These are phyloP conservation scores for Echeneis naucrates DNA, from an alignment of 2,797 vertebrate genomes.

Conservation along the genomic window DNA sequence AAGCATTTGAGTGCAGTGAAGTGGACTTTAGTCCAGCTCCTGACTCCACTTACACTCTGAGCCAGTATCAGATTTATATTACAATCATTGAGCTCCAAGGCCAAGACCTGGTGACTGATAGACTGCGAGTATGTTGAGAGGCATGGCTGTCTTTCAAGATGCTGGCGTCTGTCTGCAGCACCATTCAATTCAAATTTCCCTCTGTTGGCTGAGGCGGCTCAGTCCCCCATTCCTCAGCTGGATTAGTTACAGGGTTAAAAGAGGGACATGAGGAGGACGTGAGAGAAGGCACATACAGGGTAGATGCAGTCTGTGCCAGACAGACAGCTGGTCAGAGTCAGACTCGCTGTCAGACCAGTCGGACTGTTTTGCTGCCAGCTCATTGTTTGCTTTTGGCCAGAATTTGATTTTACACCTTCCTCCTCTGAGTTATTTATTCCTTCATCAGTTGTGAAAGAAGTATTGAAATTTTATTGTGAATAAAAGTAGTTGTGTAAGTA, in stretches of 20 bases:
- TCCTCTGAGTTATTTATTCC: background rate
- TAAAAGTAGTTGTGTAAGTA: background rate
- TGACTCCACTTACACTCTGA: slow-evolving; percentile 47
- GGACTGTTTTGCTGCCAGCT: slow-evolving; percentile 1
- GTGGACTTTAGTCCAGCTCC: slow-evolving; percentile 29
- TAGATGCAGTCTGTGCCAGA: slow-evolving; percentile 2
- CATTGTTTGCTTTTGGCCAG: background rate
- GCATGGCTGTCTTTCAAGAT: slow-evolving; percentile 40
- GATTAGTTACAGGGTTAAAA: slow-evolving; percentile 72
- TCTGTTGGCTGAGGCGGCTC: slow-evolving; percentile 40
- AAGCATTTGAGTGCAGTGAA: slow-evolving; percentile 15
- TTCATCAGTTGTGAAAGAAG: too few species aligned
- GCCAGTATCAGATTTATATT: slow-evolving; percentile 51
- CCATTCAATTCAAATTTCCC: slow-evolving; percentile 42
- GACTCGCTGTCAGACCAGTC: background rate
- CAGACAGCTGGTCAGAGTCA: slow-evolving; percentile 5
- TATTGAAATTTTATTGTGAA: background rate
- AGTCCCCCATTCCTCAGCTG: slow-evolving; percentile 31
- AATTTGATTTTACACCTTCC: background rate
- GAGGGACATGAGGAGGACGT: slow-evolving; percentile 52
- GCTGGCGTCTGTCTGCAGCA: slow-evolving; percentile 11
- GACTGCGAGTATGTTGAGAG: slow-evolving; percentile 34
- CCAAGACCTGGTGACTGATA: slow-evolving; percentile 18
- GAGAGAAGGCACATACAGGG: slow-evolving; percentile 50
- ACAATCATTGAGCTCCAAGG: background rate